Conservation (phyloP, 2,113 vertebrate genomes). For the Sebastes fasciatus region DNA sequence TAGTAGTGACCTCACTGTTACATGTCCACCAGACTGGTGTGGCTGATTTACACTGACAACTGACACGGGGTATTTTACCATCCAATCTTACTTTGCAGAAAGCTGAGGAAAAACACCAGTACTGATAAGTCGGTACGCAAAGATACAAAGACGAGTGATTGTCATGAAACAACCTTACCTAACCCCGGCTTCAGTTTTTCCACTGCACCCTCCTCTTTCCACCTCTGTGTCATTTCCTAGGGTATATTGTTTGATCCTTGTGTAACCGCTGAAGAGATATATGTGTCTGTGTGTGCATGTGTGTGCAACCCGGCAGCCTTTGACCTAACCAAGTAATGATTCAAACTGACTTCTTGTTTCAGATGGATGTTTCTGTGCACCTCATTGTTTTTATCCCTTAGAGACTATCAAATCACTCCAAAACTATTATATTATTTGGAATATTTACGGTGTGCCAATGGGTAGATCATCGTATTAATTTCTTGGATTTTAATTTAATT, state of each 20-base stretch:
- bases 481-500: not conserved
- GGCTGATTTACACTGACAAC: not conserved
- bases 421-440: not conserved
- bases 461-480: not conserved
- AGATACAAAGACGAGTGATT: not conserved
- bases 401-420: not conserved
- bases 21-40: not conserved
- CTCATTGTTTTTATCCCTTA: not conserved
- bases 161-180: not conserved
- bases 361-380: not conserved
- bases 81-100: slow-evolving; percentile 4
- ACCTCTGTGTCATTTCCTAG: not conserved
- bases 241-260: not conserved
- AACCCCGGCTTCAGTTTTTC: not conserved
- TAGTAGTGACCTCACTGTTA: not conserved
- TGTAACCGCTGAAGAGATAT: not conserved
- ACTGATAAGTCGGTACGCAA: not conserved
- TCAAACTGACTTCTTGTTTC: not conserved
- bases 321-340: not conserved
- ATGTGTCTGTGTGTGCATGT: not conserved
- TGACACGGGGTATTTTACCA: not conserved
- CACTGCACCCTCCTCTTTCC: not conserved
- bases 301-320: not conserved
- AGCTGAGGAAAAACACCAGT: not conserved
- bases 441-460: not conserved